These are phyloP conservation scores for Halesus radiatus DNA, from an alignment of 1,140 invertebrate genomes.

Conservation along the genomic window DNA sequence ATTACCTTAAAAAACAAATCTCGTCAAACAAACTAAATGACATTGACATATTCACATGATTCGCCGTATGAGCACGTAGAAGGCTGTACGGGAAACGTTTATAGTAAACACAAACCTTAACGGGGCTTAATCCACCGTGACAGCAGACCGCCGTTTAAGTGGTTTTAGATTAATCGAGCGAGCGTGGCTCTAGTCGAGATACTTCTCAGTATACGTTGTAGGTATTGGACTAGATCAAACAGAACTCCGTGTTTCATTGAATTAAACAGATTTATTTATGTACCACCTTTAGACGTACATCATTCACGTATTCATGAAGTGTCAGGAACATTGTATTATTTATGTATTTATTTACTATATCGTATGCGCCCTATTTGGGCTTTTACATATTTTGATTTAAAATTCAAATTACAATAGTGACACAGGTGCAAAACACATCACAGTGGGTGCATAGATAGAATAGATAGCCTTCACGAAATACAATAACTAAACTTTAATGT, in stretches of 20 bases:
- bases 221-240: neutral
- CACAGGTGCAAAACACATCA: no score
- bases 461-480: no score
- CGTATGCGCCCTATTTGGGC: no score
- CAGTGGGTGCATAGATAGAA: no score
- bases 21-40: constrained; percentile 2
- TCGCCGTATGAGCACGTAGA: neutral
- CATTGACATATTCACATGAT: constrained; percentile 11
- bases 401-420: no score
- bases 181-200: neutral
- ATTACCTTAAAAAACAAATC: constrained; percentile 2
- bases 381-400: no score
- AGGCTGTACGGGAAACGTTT: constrained; percentile 5
- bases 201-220: neutral
- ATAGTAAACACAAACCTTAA: constrained; percentile 18
- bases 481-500: no score
- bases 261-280: no score
- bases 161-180: constrained; percentile 1
- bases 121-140: constrained; percentile 18
- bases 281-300: no score
- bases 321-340: no score
- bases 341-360: no score
- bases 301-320: no score
- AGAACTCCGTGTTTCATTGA: neutral
- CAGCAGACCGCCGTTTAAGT: neutral